Evolutionary conservation across 53 echinoderm and acorn worm species (phyloP).

Genomic region (Apostichopus leukothele): DNA sequence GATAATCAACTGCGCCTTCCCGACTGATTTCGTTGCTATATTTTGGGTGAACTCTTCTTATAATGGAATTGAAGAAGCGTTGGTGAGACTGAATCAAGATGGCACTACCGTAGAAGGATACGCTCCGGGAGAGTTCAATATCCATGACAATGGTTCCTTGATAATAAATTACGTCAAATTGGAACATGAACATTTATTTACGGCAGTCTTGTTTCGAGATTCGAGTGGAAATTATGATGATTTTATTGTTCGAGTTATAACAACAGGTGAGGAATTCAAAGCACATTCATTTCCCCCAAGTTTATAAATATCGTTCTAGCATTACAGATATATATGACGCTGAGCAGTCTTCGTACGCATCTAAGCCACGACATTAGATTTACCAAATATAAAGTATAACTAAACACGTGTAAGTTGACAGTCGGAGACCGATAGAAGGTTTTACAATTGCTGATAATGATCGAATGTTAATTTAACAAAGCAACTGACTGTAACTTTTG

Average conservation of each 20-base stretch:
- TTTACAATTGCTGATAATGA: too few species aligned
- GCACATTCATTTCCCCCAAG: too few species aligned
- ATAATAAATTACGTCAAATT: neutral
- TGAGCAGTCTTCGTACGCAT: too few species aligned
- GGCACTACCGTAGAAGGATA: neutral
- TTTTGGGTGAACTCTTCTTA: conserved; percentile 2
- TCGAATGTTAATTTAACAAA: too few species aligned
- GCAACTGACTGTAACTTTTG: too few species aligned
- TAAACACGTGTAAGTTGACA: too few species aligned
- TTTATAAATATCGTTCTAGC: too few species aligned
- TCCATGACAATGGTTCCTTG: conserved; percentile 10
- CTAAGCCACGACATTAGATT: too few species aligned
- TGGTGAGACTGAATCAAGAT: neutral
- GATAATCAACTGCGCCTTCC: conserved; percentile 4
- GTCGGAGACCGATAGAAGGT: too few species aligned
- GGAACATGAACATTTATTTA: conserved; percentile 25
- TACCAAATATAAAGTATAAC: too few species aligned
- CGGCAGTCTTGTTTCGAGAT: neutral
- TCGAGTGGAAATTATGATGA: neutral
- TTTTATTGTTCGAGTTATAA: neutral
- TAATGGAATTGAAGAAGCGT: neutral
- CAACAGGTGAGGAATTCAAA: neutral
- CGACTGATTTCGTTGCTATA: neutral
- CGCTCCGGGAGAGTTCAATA: neutral
- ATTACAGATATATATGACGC: too few species aligned